Evolutionary conservation across 2,113 vertebrate species (phyloP).

Genomic region (Hyla sarda): DNA sequence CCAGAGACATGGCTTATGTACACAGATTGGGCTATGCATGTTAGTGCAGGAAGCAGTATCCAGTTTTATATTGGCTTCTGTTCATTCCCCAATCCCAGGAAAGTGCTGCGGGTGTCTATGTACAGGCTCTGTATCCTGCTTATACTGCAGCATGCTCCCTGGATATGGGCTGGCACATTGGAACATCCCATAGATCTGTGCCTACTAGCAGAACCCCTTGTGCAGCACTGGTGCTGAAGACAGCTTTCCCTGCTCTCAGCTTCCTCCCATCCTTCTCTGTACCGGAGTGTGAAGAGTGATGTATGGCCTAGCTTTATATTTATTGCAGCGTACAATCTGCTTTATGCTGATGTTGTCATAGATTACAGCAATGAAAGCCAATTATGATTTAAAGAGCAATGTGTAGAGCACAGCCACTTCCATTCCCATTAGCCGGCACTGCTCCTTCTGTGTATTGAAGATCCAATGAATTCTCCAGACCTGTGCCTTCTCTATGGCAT

Average conservation of each 20-base stretch:
- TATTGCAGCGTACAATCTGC: not conserved
- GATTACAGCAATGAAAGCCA: slow-evolving; percentile 2
- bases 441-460: not conserved
- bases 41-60: not conserved
- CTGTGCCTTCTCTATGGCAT: not conserved
- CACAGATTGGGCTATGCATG: not conserved
- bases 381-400: slow-evolving; percentile 9
- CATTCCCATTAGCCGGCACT: not conserved
- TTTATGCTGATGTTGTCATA: not conserved
- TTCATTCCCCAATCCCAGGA: not conserved
- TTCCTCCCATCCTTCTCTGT: slow-evolving; percentile 6
- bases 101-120: not conserved
- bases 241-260: slow-evolving; percentile 12
- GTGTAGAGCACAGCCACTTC: not conserved
- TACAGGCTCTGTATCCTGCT: not conserved
- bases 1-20: slow-evolving; percentile 3
- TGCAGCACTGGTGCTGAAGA: slow-evolving; percentile 21
- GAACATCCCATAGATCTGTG: slow-evolving; percentile 36
- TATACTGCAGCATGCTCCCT: slow-evolving; percentile 43
- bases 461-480: not conserved
- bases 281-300: not conserved
- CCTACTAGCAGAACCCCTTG: slow-evolving; percentile 16
- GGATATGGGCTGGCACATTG: slow-evolving; percentile 22
- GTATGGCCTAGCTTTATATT: slow-evolving; percentile 5
- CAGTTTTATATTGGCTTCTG: not conserved